These are phyloP conservation scores for Brachymystax lenok DNA, from an alignment of 2,797 vertebrate genomes.

Conservation along the genomic window DNA sequence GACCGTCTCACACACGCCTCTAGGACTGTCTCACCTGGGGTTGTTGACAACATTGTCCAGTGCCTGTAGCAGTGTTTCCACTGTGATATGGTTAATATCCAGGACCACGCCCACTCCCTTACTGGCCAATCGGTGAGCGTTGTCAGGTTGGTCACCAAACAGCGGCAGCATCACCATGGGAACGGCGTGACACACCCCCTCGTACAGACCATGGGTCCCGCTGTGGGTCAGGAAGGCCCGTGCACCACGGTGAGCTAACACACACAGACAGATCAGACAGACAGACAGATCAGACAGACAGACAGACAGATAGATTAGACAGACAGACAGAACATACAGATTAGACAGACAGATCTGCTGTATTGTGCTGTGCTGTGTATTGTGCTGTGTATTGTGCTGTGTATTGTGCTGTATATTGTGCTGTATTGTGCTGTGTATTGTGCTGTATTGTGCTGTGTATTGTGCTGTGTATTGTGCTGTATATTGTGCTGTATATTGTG, in stretches of 20 bases:
- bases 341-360: too few relatives aligned
- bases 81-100: slow-evolving; percentile 78
- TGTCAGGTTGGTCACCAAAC: slow-evolving; percentile 87
- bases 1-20: too few relatives aligned
- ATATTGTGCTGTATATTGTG: too few relatives aligned
- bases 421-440: too few relatives aligned
- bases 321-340: too few relatives aligned
- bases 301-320: too few relatives aligned
- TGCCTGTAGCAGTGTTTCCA: slow-evolving; percentile 73
- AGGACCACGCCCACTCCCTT: slow-evolving; percentile 81
- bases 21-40: slow-evolving; percentile 77
- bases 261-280: neutral
- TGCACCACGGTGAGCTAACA: slow-evolving; percentile 74
- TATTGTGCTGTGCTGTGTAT: too few relatives aligned
- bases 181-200: slow-evolving; percentile 14
- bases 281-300: too few relatives aligned
- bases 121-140: slow-evolving; percentile 77
- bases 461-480: too few relatives aligned
- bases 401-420: too few relatives aligned
- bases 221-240: slow-evolving; percentile 58
- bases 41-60: slow-evolving; percentile 83
- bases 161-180: slow-evolving; percentile 82
- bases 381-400: too few relatives aligned
- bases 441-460: too few relatives aligned
- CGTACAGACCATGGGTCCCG: slow-evolving; percentile 11